Conservation (phyloP, 2,797 vertebrate species). For the Argya squamiceps region DNA sequence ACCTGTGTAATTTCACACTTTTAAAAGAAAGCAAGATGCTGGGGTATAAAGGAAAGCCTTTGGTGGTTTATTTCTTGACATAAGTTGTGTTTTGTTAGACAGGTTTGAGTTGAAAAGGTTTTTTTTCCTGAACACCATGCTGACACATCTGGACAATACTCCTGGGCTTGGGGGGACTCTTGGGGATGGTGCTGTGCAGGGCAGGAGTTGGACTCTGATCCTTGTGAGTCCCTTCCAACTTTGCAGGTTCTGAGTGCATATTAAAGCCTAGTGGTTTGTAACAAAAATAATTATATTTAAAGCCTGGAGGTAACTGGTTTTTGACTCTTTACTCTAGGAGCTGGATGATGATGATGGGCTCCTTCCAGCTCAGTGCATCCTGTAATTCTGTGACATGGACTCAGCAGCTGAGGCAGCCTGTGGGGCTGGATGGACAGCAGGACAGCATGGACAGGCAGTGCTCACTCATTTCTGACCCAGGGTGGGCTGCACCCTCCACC, state of each 20-base stretch:
- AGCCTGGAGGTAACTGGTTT: neutral
- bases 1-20: neutral
- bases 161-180: neutral
- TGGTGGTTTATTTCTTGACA: rapidly evolving
- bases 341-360: neutral
- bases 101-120: neutral
- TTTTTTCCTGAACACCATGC: neutral
- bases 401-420: rapidly evolving
- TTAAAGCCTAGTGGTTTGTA: neutral
- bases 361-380: neutral
- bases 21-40: neutral
- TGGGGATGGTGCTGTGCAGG: neutral
- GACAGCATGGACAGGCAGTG: rapidly evolving
- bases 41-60: neutral
- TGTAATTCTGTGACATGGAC: neutral
- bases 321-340: neutral
- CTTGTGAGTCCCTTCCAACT: neutral
- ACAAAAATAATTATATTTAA: neutral
- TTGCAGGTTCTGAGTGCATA: neutral
- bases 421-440: neutral
- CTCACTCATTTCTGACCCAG: neutral
- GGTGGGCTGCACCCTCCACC: neutral
- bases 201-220: neutral
- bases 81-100: neutral
- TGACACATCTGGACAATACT: no score